Evolutionary conservation across 2,888 invertebrate species (phyloP), one percentile per base, ranked within the genome.

Genomic region (Drosophila ustulata): DNA sequence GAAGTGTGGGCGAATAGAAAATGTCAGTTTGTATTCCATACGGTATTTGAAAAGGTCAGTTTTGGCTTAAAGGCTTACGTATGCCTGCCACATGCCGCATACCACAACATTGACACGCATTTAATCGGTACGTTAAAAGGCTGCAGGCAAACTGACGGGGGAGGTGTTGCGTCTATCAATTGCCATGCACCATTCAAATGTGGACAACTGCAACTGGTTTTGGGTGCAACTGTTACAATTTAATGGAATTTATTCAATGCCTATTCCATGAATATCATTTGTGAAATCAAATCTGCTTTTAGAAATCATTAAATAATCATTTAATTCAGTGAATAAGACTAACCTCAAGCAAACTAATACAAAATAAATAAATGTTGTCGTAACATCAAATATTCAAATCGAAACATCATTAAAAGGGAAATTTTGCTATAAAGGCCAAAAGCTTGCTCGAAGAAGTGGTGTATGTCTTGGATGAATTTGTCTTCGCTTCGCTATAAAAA

Each of bases 11-110:
- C 46, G 59, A 55, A 47, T 28, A 8, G 39, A 50, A 53, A 66
- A 39, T 66, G 57, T 9, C 61, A 63, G 51, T 56, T 56, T 64
- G 55, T 34, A 32, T 30, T 25, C 41, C 47, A 41, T 64, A 34
- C 49, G 55, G 45, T 55, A 62, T 80, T 73, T 74, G 66, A 65
- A 80, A 74, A 82, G 82, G 82, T 83, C 84, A 78, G 74, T 84
- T 77, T 67, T 76, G 68, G 80, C 78, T 84, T 79, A 78, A 49
- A 83, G 82, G 74, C 84, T 80, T 80, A 76, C 51, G 58, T 66
- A 70, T 62, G 78, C 67, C 46, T 64, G 56, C 56, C 56, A 56
- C 45, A 56, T 34, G 46, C 46, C 32, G 26, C 47, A 56, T 41
- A 13, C 39, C 18, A 18, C 47, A 58, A n/a, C 37, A 58, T 69